These are phyloP conservation scores for Agrilus biguttatus DNA, from an alignment of 2,888 invertebrate genomes.

Conservation along the genomic window DNA sequence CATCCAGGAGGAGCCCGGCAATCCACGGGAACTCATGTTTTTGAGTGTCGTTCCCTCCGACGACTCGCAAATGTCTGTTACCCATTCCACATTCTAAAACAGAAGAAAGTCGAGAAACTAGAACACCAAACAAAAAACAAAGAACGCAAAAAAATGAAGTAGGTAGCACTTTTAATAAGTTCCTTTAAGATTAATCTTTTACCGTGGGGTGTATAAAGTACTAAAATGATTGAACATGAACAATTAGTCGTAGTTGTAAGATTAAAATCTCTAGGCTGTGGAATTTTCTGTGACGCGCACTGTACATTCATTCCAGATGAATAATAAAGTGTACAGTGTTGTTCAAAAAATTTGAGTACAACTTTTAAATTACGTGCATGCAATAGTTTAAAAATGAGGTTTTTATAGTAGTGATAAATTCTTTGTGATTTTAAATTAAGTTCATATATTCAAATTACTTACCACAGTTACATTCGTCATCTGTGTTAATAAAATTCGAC, in stretches of 20 bases:
- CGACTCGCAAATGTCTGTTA: conserved; percentile 46
- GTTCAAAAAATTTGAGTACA: background rate
- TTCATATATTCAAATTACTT: conserved; percentile 9
- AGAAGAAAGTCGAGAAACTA: background rate
- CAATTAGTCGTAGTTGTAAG: too few species aligned
- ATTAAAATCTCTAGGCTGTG: too few species aligned
- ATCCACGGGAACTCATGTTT: conserved; percentile 66
- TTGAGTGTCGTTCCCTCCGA: conserved; percentile 51
- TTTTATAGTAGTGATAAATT: too few species aligned
- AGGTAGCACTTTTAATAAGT: too few species aligned
- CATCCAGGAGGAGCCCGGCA: conserved; percentile 49
- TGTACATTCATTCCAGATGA: background rate
- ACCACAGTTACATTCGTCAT: conserved; percentile 16
- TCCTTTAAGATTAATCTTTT: too few species aligned
- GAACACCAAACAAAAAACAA: too few species aligned
- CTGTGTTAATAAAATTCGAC: background rate
- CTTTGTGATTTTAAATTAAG: too few species aligned
- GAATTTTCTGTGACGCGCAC: conserved; percentile 4
- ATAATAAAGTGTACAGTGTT: too few species aligned
- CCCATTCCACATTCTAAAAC: conserved; percentile 42
- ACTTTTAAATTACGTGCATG: background rate
- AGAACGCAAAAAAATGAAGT: too few species aligned
- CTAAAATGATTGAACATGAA: too few species aligned
- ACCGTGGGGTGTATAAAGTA: too few species aligned
- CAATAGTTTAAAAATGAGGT: too few species aligned